Percentiles rank a stretch among this genome's conserved stretches.
phyloP scores from a whole-genome alignment of 2,888 invertebrate species.

The Hyposoter didymator region DNA sequence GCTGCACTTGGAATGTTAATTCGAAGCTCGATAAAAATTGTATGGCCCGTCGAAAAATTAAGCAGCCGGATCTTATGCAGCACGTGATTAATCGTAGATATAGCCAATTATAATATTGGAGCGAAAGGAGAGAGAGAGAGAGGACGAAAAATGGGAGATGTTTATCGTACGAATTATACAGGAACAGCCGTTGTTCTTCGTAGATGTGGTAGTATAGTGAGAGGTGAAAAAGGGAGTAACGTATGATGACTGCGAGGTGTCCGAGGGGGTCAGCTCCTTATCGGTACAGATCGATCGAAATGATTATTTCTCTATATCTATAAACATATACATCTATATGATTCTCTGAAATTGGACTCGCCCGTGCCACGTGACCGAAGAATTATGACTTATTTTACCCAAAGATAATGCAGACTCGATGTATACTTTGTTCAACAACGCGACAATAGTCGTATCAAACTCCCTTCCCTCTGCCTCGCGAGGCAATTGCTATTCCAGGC shows the following conservation, averaged over 20 bases:
- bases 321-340: constrained; percentile 58
- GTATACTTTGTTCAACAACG: constrained; percentile 60
- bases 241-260: constrained; percentile 55
- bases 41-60: constrained; percentile 21
- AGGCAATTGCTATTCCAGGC: constrained; percentile 30
- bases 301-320: constrained; percentile 62
- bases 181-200: constrained; percentile 69
- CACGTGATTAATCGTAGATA: constrained; percentile 59
- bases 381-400: constrained; percentile 76
- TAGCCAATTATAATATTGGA: constrained; percentile 64
- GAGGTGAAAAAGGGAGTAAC: constrained; percentile 50
- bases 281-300: constrained; percentile 65
- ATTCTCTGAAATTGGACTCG: constrained; percentile 63
- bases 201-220: constrained; percentile 59
- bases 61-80: constrained; percentile 56
- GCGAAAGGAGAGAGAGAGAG: constrained; percentile 31
- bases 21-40: neutral
- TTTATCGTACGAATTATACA: constrained; percentile 71
- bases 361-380: constrained; percentile 74
- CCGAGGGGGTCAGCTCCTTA: constrained; percentile 62
- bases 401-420: constrained; percentile 67
- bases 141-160: constrained; percentile 62
- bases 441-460: constrained; percentile 32
- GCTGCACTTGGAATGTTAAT: neutral
- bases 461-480: neutral